phyloP scores from a whole-genome alignment of 2,888 invertebrate genomes.

The Gisinianus flammeolus region DNA sequence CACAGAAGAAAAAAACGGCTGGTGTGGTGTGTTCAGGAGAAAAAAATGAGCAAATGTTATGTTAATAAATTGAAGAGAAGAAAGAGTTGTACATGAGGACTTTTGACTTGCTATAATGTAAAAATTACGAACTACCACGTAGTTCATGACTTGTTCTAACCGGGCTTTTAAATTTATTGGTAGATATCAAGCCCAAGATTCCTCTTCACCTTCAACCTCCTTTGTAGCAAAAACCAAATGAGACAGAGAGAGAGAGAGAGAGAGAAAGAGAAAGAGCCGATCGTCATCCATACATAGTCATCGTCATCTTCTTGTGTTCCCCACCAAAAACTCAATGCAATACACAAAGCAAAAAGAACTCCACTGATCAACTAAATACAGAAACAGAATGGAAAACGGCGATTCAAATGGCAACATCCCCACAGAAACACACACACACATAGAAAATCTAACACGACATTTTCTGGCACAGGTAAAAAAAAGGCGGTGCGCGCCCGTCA shows the following conservation, averaged over 20 bases:
- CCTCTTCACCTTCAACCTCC: not conserved
- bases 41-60: constrained; percentile 5
- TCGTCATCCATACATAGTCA: too few relatives aligned
- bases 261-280: not conserved
- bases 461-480: constrained; percentile 1
- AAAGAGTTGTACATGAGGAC: constrained; percentile 8
- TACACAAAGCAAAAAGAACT: too few relatives aligned
- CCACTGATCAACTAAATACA: too few relatives aligned
- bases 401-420: not conserved
- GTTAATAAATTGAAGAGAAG: constrained; percentile 20
- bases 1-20: not conserved
- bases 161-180: constrained; percentile 19
- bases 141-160: constrained; percentile 33
- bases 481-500: not conserved
- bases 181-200: not conserved
- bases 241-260: not conserved
- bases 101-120: constrained; percentile 4
- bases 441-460: not conserved
- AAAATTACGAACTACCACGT: constrained; percentile 25
- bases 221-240: not conserved
- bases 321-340: too few relatives aligned
- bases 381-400: not conserved
- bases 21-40: not conserved
- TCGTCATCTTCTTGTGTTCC: too few relatives aligned
- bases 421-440: not conserved